phyloP scores from a whole-genome alignment of 2,113 vertebrate species.

The Larimichthys crocea region DNA sequence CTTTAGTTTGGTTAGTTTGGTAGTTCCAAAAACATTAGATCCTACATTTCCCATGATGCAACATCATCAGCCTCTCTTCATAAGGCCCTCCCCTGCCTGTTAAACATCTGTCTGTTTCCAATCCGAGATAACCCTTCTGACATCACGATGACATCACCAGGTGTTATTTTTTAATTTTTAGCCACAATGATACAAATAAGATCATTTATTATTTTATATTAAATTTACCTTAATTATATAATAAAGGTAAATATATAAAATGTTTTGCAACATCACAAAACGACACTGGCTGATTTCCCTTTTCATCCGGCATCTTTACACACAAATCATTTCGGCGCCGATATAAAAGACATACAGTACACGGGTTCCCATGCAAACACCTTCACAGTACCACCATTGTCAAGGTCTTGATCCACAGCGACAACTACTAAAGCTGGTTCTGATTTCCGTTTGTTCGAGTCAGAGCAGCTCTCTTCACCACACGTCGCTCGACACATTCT shows the following conservation, averaged over 20 bases:
- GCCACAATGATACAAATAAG: too few relatives aligned
- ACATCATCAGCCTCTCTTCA: background rate
- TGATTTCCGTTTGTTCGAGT: constrained; percentile 44
- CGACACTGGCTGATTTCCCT: background rate
- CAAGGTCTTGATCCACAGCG: constrained; percentile 29
- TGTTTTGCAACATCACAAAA: background rate
- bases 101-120: background rate
- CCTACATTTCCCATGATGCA: constrained; percentile 15
- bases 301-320: background rate
- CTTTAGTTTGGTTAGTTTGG: background rate
- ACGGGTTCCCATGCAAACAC: background rate
- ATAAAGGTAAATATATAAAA: background rate
- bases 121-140: too few relatives aligned
- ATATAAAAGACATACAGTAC: background rate
- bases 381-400: constrained; percentile 49
- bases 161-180: background rate
- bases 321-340: background rate
- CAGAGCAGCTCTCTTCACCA: constrained; percentile 36
- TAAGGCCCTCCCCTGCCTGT: background rate
- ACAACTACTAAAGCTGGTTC: constrained; percentile 39
- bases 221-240: too few relatives aligned
- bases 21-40: background rate
- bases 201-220: too few relatives aligned
- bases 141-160: background rate
- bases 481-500: constrained; percentile 11